Percentiles rank a stretch among this genome's conserved stretches.
Conservation (phyloP, 1,140 invertebrate genomes). For the Piezodorus guildinii region DNA sequence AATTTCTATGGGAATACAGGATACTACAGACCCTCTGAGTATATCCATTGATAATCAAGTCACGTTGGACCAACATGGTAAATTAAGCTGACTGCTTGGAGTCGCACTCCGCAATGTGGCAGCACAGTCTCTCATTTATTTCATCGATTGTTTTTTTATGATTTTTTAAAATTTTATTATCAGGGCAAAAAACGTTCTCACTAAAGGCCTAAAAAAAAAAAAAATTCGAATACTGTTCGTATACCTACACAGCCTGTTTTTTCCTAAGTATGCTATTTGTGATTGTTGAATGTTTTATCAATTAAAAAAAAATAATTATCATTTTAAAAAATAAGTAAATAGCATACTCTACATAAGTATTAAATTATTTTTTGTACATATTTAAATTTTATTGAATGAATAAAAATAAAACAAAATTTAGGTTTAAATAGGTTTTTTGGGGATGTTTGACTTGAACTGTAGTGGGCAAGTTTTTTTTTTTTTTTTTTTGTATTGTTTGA, state of each 20-base stretch:
- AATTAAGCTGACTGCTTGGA: conserved; percentile 1
- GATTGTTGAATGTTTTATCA: too few species aligned
- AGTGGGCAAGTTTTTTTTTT: conserved; percentile 14
- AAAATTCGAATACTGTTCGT: too few species aligned
- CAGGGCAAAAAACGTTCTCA: too few species aligned
- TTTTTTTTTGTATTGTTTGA: conserved; percentile 16
- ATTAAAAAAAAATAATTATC: not conserved
- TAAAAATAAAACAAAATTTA: conserved; percentile 10
- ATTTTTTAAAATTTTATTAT: too few species aligned
- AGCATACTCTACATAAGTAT: conserved; percentile 18
- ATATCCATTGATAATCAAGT: conserved; percentile 26
- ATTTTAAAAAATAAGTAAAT: too few species aligned
- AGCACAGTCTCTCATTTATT: too few species aligned
- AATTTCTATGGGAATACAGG: conserved; percentile 25
- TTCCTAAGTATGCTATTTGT: too few species aligned
- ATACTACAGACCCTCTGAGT: conserved; percentile 22
- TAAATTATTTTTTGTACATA: conserved; percentile 24
- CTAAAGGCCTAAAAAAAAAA: too few species aligned
- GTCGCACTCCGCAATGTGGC: too few species aligned
- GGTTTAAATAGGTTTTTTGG: conserved; percentile 24
- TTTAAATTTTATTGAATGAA: conserved; percentile 19
- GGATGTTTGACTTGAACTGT: conserved; percentile 20
- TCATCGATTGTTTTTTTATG: too few species aligned
- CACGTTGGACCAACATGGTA: conserved; percentile 26
- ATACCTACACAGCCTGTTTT: too few species aligned